Evolutionary conservation across 2,113 vertebrate genomes (phyloP), one percentile per base, ranked within the genome.

Genomic region (Sigmodon hispidus): DNA sequence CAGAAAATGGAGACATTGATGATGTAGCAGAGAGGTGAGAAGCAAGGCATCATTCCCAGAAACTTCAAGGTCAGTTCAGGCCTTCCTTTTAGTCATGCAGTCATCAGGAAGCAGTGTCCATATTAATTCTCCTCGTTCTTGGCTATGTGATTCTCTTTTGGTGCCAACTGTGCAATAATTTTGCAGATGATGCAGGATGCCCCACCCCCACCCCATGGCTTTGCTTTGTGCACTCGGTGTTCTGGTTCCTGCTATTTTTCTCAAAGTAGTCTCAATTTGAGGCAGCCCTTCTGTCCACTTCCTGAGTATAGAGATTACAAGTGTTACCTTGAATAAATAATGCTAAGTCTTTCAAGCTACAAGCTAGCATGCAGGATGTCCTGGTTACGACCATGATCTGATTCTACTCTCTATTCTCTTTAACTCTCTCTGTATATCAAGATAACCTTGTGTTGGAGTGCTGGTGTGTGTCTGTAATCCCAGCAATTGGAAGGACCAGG

Each of bases 91-190:
- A 85, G 43, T 80, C 29, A 92, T 91, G 31, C 55, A 87, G 89
- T 96, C 57, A 94, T 90, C 17, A 72, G 52, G 75, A 88, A 10
- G 45, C 55, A 77, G 40, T 81, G 83, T 77, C 34, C 2, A 92
- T 85, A 94, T 90, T 72, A 55, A 72, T 93, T 92, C 55, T 87
- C 88, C 29, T 92, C 61, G 29, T 93, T 95, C 63, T 79, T 96
- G 94, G 52, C 77, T 97, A 22, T 86, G 75, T 16, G 84, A 3
- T 69, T 95, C 17, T 21, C 22, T 34, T 83, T 29, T 57, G 21
- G 52, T 95, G 81, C 83, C 86, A 94, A 97, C 87, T 77, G 36
- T 83, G 17, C 90, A 90, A 95, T 89, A 75, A 43, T 94, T 96
- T 88, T 84, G n/a, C 22, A 87, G 70, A n/a, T 92, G 24, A 61